phyloP scores from a whole-genome alignment of 2,888 invertebrate species.

The Suillia variegata region DNA sequence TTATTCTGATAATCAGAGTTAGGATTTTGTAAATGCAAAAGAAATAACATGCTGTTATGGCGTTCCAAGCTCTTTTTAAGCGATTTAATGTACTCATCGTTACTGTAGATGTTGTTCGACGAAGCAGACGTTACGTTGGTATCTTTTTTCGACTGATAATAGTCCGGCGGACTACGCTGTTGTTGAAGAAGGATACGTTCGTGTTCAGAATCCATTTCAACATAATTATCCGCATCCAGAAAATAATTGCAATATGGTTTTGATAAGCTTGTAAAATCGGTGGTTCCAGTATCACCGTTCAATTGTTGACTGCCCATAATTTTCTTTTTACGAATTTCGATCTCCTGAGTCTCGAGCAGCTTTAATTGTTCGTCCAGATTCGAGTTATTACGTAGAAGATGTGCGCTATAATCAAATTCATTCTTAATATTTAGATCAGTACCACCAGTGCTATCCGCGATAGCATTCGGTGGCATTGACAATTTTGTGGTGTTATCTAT shows the following conservation, averaged over 20 bases:
- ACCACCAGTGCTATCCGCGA: not conserved
- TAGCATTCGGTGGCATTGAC: not conserved
- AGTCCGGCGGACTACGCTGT: conserved; percentile 18
- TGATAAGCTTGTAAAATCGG: not conserved
- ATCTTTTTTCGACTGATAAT: conserved; percentile 6
- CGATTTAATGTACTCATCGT: conserved; percentile 59
- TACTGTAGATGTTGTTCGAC: conserved; percentile 52
- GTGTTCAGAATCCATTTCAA: conserved; percentile 31
- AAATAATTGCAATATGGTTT: conserved; percentile 21
- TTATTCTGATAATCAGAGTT: conserved; percentile 49
- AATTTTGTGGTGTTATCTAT: not conserved
- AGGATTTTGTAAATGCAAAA: conserved; percentile 59
- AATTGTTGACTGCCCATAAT: conserved; percentile 12
- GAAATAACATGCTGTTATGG: conserved; percentile 59
- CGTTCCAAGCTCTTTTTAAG: conserved; percentile 56
- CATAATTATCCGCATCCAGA: conserved; percentile 28
- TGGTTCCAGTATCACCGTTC: conserved; percentile 16
- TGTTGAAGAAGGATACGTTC: conserved; percentile 32
- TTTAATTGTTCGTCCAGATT: conserved; percentile 58
- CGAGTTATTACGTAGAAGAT: conserved; percentile 54
- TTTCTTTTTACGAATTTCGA: conserved; percentile 50
- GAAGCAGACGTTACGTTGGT: conserved; percentile 20
- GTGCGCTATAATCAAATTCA: conserved; percentile 41
- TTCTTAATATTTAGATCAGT: not conserved
- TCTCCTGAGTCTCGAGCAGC: conserved; percentile 53